Evolutionary conservation across 2,113 vertebrate species (phyloP), one percentile per base, ranked within the genome.

Genomic region (Nipponia nippon): DNA sequence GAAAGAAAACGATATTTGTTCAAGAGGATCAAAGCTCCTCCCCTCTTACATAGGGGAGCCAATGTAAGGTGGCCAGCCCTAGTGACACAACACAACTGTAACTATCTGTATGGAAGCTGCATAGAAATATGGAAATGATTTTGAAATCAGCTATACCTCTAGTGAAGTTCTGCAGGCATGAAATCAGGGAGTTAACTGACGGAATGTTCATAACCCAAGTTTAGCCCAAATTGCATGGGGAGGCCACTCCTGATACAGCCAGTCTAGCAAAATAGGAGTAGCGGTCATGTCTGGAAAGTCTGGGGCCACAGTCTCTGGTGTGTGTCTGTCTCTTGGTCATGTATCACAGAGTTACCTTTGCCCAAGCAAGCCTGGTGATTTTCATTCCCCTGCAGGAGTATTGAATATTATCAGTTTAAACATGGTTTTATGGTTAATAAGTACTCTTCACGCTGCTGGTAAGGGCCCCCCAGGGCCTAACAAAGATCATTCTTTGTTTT

Each of bases 401-500:
- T 6, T 93, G 75, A 87, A 59, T 89, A 89, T 76, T 96, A 82
- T 88, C 66, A 91, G 21, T 95, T 92, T 70, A 95, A 93, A 76
- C 12, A 42, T 4, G 44, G 47, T 29, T 97, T 97, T 93, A 78
- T 83, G 81, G 77, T 73, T 89, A 89, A 59, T 58, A 87, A 93
- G 36, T 78, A 69, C 58, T 95, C 72, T 62, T 95, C 88, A 83
- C 6, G 0, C 34, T 88, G 82, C 36, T 87, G 50, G 59, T 73
- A 94, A 96, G 58, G 72, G 62, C 61, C 34, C 90, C 89, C 59
- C 58, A 80, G 83, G 36, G 87, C 53, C 89, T 78, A 81, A 95
- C 59, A 96, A 95, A 69, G 46, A 94, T 95, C 38, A 63, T 32
- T 95, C 84, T 90, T 94, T 96, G 58, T 87, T 94, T 95, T 87